A percentile compares a stretch with the other conserved stretches of the same genome.
Conservation (phyloP, 2,888 invertebrate species). For the Drosophila melanosoma region DNA sequence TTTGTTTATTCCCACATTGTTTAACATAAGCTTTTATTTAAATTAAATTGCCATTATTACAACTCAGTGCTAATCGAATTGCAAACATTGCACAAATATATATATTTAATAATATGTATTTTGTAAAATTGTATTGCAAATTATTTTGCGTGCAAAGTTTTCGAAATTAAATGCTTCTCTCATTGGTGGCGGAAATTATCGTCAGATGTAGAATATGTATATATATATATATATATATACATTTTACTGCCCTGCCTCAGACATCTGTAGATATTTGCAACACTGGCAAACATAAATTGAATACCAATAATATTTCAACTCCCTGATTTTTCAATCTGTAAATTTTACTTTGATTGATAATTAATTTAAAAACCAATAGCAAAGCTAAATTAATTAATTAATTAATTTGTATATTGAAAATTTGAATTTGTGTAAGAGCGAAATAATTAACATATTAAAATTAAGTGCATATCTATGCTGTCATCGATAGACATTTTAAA, state of each 20-base stretch:
- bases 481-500: not conserved
- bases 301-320: not conserved
- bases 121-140: conserved; percentile 25
- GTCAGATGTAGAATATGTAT: conserved; percentile 45
- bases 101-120: conserved; percentile 9
- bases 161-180: conserved; percentile 27
- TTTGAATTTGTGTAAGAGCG: not conserved
- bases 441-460: not conserved
- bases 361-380: not conserved
- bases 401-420: not conserved
- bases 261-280: conserved; percentile 37
- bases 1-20: conserved; percentile 29
- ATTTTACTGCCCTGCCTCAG: conserved; percentile 11
- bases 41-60: conserved; percentile 5
- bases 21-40: conserved; percentile 27
- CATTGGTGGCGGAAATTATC: conserved; percentile 73
- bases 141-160: conserved; percentile 18
- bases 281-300: conserved; percentile 33
- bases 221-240: not conserved
- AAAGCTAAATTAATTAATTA: not conserved
- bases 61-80: conserved; percentile 21
- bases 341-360: not conserved
- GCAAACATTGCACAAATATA: conserved; percentile 42
- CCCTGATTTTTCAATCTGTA: not conserved
- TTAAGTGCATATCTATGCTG: not conserved